Conservation (phyloP, 2,797 vertebrate species). For the Taeniopygia guttata region DNA sequence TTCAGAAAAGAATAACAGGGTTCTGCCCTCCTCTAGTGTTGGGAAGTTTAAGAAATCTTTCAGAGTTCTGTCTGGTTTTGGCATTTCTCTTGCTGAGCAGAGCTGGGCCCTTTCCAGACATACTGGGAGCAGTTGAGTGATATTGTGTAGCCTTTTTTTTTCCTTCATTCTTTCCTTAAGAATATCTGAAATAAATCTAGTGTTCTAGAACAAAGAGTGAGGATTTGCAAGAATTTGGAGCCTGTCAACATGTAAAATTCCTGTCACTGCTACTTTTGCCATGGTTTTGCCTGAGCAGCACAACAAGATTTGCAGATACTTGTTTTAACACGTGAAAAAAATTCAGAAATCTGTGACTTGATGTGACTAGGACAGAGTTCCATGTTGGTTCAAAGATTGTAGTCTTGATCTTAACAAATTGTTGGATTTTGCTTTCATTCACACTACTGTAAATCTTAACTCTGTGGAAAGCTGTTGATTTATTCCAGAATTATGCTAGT, state of each 20-base stretch:
- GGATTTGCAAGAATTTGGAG: background rate
- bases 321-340: background rate
- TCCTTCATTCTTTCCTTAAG: background rate
- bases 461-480: background rate
- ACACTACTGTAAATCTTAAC: background rate
- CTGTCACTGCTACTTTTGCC: background rate
- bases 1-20: background rate
- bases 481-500: background rate
- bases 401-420: background rate
- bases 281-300: background rate
- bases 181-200: background rate
- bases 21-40: background rate
- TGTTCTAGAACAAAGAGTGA: background rate
- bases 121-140: background rate
- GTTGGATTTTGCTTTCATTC: background rate
- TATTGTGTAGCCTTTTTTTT: background rate
- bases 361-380: background rate
- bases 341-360: background rate
- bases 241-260: background rate
- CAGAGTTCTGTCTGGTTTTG: background rate
- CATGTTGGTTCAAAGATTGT: background rate
- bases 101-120: background rate
- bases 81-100: background rate
- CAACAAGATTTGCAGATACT: background rate
- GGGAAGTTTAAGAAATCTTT: background rate